Percentiles rank a stretch among this genome's conserved stretches.
phyloP scores from a whole-genome alignment of 2,888 invertebrate species.

The Odontocerum albicorne region DNA sequence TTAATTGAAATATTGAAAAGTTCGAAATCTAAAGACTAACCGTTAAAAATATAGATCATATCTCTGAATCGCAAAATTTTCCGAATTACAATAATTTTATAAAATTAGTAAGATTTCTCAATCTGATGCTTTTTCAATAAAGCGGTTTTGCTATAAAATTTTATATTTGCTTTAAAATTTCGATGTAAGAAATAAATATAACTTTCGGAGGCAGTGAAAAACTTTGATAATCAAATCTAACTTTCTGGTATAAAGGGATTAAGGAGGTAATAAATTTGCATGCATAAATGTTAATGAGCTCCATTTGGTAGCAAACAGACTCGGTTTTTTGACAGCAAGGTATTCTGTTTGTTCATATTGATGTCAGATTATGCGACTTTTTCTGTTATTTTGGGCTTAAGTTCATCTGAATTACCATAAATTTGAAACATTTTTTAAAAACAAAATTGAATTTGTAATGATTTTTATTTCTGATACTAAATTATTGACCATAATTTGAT shows the following conservation, averaged over 20 bases:
- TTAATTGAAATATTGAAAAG: no score
- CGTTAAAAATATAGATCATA: no score
- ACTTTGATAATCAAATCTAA: conserved; percentile 28
- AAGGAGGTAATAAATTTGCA: conserved; percentile 28
- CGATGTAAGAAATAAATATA: conserved; percentile 8
- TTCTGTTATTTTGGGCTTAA: not conserved
- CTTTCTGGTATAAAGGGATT: conserved; percentile 24
- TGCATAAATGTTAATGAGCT: conserved; percentile 23
- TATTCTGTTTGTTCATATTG: not conserved
- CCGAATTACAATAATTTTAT: no score
- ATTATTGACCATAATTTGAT: no score
- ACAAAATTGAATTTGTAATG: no score
- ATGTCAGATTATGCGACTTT: conserved; percentile 2
- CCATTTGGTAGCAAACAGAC: conserved; percentile 24
- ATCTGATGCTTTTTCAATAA: no score
- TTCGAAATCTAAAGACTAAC: no score
- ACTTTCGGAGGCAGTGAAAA: conserved; percentile 11
- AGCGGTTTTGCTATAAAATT: not conserved
- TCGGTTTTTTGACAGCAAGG: conserved; percentile 9
- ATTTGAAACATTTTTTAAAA: not conserved
- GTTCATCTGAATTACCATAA: not conserved
- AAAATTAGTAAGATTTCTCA: no score
- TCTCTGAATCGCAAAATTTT: no score
- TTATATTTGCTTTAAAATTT: not conserved
- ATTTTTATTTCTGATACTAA: no score